Evolutionary conservation across 92 coral and sea anemone genomes (phyloP).

Genomic region (Porites rus): DNA sequence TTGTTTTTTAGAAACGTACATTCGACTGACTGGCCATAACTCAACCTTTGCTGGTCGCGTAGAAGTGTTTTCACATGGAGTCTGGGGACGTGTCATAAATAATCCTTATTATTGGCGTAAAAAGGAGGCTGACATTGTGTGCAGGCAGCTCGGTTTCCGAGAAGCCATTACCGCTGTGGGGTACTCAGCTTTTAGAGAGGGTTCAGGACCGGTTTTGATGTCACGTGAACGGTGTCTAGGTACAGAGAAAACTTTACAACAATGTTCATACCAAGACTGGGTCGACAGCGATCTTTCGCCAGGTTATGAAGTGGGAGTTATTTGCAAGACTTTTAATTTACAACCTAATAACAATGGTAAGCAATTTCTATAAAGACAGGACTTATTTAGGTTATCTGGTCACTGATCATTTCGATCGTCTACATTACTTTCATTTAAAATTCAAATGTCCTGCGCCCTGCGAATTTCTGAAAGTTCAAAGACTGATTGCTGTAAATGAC

Average conservation of each 20-base stretch:
- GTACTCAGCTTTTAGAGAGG: constrained; percentile 7
- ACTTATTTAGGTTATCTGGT: neutral
- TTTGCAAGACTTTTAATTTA: constrained; percentile 21
- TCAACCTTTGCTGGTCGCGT: constrained; percentile 22
- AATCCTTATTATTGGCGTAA: neutral
- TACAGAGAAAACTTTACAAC: constrained; percentile 18
- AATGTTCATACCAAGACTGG: neutral
- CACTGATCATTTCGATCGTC: neutral
- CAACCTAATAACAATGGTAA: constrained; percentile 2
- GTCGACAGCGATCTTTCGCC: neutral
- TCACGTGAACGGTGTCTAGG: constrained; percentile 4
- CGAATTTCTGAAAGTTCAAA: no score
- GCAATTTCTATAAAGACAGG: neutral
- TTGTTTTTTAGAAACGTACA: neutral
- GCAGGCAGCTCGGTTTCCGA: constrained; percentile 28
- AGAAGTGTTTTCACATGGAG: constrained; percentile 23
- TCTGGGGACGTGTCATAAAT: constrained; percentile 25
- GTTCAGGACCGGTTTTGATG: constrained; percentile 19
- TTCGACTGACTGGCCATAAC: constrained; percentile 22
- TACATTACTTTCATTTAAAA: no score
- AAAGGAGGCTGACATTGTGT: constrained; percentile 29
- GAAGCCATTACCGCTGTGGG: constrained; percentile 7
- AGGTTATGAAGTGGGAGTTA: constrained; percentile 6
- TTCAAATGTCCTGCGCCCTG: no score
- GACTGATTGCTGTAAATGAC: no score